Conservation (phyloP, 2,797 vertebrate species). For the Siniperca scherzeri region DNA sequence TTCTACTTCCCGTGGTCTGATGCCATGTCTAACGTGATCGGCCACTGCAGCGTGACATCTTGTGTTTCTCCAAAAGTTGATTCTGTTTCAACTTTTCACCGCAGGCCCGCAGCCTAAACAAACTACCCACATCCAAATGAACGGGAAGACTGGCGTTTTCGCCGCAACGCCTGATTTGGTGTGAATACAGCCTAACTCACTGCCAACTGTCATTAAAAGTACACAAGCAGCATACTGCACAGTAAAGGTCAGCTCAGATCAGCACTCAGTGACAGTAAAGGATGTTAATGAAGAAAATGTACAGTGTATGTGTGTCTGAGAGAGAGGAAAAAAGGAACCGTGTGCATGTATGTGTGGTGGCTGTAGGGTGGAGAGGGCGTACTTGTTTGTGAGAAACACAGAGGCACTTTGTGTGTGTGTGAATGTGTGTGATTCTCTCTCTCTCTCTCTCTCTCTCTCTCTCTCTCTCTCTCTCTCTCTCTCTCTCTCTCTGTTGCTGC, state of each 20-base stretch:
- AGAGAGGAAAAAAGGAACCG: slow-evolving; percentile 11
- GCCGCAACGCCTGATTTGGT: too few species aligned
- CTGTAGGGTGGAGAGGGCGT: slow-evolving; percentile 23
- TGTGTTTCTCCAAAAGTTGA: too few species aligned
- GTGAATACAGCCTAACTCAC: not conserved
- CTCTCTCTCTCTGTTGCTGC: slow-evolving; percentile 24
- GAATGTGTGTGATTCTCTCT: slow-evolving; percentile 52
- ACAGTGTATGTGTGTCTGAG: slow-evolving; percentile 6
- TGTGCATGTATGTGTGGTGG: slow-evolving; percentile 14
- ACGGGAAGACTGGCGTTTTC: too few species aligned
- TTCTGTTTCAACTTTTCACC: too few species aligned
- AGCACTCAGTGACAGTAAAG: slow-evolving; percentile 43
- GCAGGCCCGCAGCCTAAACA: too few species aligned
- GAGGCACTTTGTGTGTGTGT: slow-evolving; percentile 55
- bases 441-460: slow-evolving; percentile 9
- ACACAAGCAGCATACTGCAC: slow-evolving; percentile 31
- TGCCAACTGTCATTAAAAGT: slow-evolving; percentile 22
- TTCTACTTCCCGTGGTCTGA: too few species aligned
- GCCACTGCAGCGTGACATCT: too few species aligned
- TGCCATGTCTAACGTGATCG: too few species aligned
- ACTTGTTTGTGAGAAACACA: slow-evolving; percentile 64
- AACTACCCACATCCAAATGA: too few species aligned
- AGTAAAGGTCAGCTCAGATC: slow-evolving; percentile 49
- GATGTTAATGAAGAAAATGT: slow-evolving; percentile 53
- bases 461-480: not conserved